A percentile compares a stretch with the other conserved stretches of the same genome.
These are phyloP conservation scores for Orthonevra nobilis DNA, from an alignment of 2,888 invertebrate genomes.

Conservation along the genomic window DNA sequence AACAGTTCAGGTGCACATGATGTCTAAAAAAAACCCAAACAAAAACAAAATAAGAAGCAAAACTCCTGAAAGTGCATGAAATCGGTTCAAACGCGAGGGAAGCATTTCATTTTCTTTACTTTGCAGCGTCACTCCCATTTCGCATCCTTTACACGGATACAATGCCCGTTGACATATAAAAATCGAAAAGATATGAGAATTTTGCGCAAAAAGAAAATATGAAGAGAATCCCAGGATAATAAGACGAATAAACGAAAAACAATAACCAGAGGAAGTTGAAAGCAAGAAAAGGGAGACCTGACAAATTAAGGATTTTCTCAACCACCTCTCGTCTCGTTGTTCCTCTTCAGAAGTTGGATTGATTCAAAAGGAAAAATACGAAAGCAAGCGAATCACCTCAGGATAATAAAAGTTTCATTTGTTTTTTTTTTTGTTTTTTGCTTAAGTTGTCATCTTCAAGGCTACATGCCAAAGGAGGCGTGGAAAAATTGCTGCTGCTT, in stretches of 20 bases:
- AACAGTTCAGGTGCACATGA: slow-evolving; percentile 5
- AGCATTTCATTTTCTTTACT: background rate
- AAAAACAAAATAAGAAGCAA: too few relatives aligned
- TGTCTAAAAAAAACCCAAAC: too few relatives aligned
- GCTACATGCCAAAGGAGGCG: slow-evolving; percentile 2
- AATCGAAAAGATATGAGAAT: background rate
- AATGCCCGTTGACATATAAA: background rate
- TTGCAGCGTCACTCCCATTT: too few relatives aligned
- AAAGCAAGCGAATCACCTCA: background rate
- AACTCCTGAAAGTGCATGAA: background rate
- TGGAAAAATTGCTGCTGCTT: background rate
- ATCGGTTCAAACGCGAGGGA: slow-evolving; percentile 10
- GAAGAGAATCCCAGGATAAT: slow-evolving; percentile 3
- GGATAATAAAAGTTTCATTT: slow-evolving; percentile 28
- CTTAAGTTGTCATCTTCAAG: slow-evolving; percentile 9
- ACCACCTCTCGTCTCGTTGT: background rate
- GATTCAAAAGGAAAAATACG: background rate
- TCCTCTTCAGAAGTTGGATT: background rate
- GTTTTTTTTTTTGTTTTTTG: slow-evolving; percentile 2
- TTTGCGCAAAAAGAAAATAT: background rate
- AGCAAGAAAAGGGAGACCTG: slow-evolving; percentile 10
- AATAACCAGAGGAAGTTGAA: background rate
- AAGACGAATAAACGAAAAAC: background rate
- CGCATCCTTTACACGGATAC: too few relatives aligned
- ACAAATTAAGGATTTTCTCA: slow-evolving; percentile 26